Conservation (phyloP, 2,797 vertebrate species). For the Lepus townsendii region DNA sequence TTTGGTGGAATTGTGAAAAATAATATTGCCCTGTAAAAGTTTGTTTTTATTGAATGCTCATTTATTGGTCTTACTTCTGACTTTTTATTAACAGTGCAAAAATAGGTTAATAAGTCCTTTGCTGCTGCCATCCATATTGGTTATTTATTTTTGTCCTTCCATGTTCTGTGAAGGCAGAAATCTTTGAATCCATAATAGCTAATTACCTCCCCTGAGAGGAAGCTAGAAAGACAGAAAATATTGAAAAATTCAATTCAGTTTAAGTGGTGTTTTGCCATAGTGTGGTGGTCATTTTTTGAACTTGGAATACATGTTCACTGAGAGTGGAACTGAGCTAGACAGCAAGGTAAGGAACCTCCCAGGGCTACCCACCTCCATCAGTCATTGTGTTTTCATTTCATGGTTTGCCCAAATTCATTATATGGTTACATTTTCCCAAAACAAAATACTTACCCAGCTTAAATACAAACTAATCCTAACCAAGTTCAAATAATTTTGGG, state of each 20-base stretch:
- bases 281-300: conserved; percentile 40
- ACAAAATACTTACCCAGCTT: not conserved
- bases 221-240: conserved; percentile 65
- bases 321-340: not conserved
- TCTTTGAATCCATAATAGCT: conserved; percentile 60
- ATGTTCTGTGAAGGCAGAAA: conserved; percentile 50
- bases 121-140: not conserved
- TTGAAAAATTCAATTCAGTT: conserved; percentile 20
- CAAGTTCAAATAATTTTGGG: not conserved
- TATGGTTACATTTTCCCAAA: not conserved
- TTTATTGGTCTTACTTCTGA: conserved; percentile 30
- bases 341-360: not conserved
- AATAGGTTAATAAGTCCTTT: conserved; percentile 43
- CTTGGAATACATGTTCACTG: not conserved
- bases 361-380: not conserved
- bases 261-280: conserved; percentile 57
- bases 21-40: not conserved
- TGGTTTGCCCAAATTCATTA: not conserved
- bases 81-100: conserved; percentile 39
- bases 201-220: conserved; percentile 62
- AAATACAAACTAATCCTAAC: not conserved
- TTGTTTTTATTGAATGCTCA: conserved; percentile 19
- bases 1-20: conserved; percentile 25
- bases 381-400: not conserved
- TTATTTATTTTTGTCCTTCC: conserved; percentile 57